These are phyloP conservation scores for Syrrhaptes paradoxus DNA, from an alignment of 2,113 vertebrate species.

Conservation along the genomic window DNA sequence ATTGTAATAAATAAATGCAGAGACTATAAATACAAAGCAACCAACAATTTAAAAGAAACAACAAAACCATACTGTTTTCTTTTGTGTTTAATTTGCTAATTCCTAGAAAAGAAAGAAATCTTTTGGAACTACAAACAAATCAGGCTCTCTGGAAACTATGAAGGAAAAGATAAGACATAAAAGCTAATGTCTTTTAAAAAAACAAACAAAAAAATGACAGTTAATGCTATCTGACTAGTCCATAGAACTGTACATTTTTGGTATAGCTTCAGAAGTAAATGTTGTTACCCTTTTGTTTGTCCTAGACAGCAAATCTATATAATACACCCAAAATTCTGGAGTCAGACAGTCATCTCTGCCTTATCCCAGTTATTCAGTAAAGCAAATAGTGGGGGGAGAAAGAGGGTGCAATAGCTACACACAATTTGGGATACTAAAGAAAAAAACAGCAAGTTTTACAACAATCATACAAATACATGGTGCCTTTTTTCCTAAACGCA, in stretches of 20 bases:
- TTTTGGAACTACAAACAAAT: neutral
- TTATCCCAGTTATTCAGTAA: neutral
- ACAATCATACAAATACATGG: neutral
- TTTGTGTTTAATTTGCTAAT: neutral
- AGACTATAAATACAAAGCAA: neutral
- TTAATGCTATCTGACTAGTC: neutral
- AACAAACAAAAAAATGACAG: neutral
- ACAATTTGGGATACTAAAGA: neutral
- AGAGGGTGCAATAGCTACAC: neutral
- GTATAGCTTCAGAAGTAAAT: neutral
- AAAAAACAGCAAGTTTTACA: neutral
- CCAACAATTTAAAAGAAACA: neutral
- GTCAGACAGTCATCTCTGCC: neutral
- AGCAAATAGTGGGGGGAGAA: accelerated
- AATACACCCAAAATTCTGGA: neutral
- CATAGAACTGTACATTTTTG: neutral
- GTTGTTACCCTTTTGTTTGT: neutral
- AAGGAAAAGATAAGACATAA: neutral
- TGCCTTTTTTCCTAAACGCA: neutral
- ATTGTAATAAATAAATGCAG: neutral
- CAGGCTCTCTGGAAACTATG: neutral
- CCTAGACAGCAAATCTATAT: neutral
- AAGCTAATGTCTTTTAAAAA: neutral
- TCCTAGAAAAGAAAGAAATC: neutral
- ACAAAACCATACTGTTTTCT: neutral